A percentile compares a stretch with the other conserved stretches of the same genome.
These are phyloP conservation scores for Bufotes viridis DNA, from an alignment of 2,797 vertebrate species.

Conservation along the genomic window DNA sequence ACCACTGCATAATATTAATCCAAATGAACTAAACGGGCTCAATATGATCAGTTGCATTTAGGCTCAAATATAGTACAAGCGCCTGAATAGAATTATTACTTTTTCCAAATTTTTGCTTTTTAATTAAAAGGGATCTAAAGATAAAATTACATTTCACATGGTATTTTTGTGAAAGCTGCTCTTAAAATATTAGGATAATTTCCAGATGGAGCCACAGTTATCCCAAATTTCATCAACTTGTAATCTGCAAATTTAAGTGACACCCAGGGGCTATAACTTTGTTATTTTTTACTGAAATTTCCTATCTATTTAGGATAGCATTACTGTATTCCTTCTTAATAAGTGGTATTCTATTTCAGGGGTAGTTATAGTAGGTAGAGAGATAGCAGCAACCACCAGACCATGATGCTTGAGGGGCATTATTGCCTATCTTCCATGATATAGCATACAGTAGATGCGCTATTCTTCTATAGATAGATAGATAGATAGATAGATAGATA, in stretches of 20 bases:
- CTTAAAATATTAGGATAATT: background rate
- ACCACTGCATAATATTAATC: constrained; percentile 45
- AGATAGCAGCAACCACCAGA: background rate
- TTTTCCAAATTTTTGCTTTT: constrained; percentile 11
- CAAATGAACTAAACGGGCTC: constrained; percentile 37
- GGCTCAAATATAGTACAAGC: constrained; percentile 19
- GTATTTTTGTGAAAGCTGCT: background rate
- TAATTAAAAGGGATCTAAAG: constrained; percentile 15
- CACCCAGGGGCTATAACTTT: background rate
- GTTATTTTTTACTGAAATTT: background rate
- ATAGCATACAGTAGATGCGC: no score
- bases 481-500: no score
- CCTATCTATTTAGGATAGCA: background rate
- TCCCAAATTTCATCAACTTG: background rate
- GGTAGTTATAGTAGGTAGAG: background rate
- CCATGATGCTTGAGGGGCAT: no score
- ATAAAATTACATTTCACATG: background rate
- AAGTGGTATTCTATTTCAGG: background rate
- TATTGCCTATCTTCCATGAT: no score
- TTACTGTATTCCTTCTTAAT: background rate
- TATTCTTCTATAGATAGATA: no score
- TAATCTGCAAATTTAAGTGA: background rate
- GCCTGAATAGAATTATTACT: constrained; percentile 17
- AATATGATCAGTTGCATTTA: constrained; percentile 30
- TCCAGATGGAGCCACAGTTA: background rate